phyloP scores from a whole-genome alignment of 2,888 invertebrate genomes.

The Ormyrus pomaceus region DNA sequence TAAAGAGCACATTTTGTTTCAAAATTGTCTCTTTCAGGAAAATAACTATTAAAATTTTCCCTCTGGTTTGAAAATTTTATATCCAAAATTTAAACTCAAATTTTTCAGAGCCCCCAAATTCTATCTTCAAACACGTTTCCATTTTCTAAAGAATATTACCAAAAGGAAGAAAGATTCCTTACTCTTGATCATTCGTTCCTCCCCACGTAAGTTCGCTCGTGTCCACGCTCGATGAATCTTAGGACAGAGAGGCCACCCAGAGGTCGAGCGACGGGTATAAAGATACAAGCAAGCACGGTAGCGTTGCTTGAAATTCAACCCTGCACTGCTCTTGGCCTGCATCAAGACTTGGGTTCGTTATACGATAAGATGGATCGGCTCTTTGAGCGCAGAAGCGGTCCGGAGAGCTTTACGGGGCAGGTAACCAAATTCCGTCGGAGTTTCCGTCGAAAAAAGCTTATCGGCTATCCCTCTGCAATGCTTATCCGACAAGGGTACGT shows the following conservation, averaged over 20 bases:
- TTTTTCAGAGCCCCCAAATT: no score
- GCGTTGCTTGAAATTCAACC: slow-evolving; percentile 38
- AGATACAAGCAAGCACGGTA: not conserved
- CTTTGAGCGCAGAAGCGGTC: slow-evolving; percentile 10
- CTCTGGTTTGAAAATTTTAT: no score
- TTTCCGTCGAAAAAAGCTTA: slow-evolving; percentile 32
- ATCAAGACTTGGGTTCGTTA: slow-evolving; percentile 31
- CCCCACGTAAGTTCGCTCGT: no score
- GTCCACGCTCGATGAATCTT: no score
- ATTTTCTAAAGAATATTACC: not conserved
- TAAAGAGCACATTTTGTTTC: no score
- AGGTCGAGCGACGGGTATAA: not conserved
- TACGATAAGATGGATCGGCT: slow-evolving; percentile 44
- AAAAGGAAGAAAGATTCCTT: not conserved
- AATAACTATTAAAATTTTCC: no score
- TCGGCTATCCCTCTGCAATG: slow-evolving; percentile 1
- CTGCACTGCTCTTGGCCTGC: slow-evolving; percentile 29
- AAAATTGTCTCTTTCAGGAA: no score
- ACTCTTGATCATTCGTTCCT: no score
- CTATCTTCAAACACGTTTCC: no score
- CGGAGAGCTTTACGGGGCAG: slow-evolving; percentile 20
- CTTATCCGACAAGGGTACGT: not conserved
- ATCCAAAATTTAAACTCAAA: no score
- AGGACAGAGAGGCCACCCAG: no score
- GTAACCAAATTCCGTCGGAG: slow-evolving; percentile 41